Conservation (phyloP, 1,140 invertebrate species). For the Coenobita brevimanus region DNA sequence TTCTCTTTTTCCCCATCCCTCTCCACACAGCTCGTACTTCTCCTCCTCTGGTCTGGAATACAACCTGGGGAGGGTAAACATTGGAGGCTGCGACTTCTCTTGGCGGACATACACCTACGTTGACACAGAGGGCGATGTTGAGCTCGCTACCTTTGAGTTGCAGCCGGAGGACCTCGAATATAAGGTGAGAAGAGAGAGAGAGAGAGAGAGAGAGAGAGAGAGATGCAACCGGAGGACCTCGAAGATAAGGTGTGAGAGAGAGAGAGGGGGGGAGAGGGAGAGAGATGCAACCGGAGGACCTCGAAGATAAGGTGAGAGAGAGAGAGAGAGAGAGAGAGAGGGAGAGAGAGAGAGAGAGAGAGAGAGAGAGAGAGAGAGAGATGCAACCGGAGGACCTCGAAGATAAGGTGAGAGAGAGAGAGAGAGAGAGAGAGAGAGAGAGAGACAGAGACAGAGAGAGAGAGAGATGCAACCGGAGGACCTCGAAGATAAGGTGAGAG, state of each 20-base stretch:
- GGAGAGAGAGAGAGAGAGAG: not conserved
- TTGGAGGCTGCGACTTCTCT: slow-evolving; percentile 91
- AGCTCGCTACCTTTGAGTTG: slow-evolving; percentile 81
- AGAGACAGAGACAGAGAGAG: not conserved
- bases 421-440: too few relatives aligned
- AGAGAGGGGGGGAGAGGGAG: not conserved
- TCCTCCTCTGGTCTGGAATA: slow-evolving; percentile 80
- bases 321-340: not conserved
- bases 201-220: not conserved
- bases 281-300: not conserved
- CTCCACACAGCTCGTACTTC: slow-evolving; percentile 56
- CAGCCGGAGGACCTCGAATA: slow-evolving; percentile 80
- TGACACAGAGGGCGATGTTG: slow-evolving; percentile 78
- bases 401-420: too few relatives aligned
- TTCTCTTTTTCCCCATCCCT: not conserved
- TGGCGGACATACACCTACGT: slow-evolving; percentile 81
- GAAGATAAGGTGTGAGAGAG: too few relatives aligned
- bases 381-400: too few relatives aligned
- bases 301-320: not conserved
- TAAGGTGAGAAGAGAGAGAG: slow-evolving; percentile 75
- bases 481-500: too few relatives aligned
- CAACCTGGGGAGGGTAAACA: slow-evolving; percentile 84
- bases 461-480: too few relatives aligned
- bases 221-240: not conserved
- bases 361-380: not conserved